phyloP scores from a whole-genome alignment of 2,888 invertebrate genomes.

The Orchesella flavescens region DNA sequence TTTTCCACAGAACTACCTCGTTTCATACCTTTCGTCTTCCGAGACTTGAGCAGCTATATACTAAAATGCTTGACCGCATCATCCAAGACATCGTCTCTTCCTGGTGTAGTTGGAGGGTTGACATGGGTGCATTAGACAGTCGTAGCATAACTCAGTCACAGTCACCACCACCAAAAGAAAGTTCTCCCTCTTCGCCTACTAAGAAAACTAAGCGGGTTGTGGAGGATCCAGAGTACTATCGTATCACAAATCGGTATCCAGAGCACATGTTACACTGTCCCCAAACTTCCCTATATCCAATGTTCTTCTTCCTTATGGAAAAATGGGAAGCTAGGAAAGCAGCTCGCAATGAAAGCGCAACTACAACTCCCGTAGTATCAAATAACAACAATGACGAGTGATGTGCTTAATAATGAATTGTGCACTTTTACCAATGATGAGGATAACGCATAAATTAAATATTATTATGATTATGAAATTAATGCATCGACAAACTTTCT shows the following conservation, averaged over 20 bases:
- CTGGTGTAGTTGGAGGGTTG: conserved; percentile 42
- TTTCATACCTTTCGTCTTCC: no score
- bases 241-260: conserved; percentile 41
- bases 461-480: no score
- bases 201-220: neutral
- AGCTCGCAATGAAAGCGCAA: conserved; percentile 26
- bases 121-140: conserved; percentile 31
- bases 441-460: neutral
- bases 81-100: conserved; percentile 49
- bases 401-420: no score
- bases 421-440: neutral
- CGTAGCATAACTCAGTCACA: neutral
- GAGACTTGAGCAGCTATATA: neutral
- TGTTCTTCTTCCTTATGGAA: conserved; percentile 49
- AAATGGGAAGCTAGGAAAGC: conserved; percentile 44
- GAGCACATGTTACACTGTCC: conserved; percentile 53
- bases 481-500: no score
- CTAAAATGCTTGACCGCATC: conserved; percentile 42
- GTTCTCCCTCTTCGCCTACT: neutral
- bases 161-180: neutral
- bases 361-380: neutral
- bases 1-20: no score
- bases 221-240: conserved; percentile 50
- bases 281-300: conserved; percentile 47
- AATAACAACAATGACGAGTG: neutral